Evolutionary conservation across 2,888 invertebrate genomes (phyloP).

Genomic region (Platycnemis pennipes): DNA sequence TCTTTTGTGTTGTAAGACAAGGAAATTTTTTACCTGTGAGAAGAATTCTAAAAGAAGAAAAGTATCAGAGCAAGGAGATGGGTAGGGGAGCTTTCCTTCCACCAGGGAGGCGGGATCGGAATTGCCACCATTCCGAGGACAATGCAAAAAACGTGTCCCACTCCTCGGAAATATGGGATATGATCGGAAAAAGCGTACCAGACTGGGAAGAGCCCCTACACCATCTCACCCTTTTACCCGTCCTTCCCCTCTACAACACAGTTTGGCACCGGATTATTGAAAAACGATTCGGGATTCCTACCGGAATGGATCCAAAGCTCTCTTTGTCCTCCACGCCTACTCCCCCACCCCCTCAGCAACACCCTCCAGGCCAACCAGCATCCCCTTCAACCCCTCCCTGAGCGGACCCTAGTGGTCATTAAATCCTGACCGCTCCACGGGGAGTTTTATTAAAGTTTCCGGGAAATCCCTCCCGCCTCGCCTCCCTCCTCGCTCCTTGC

Average conservation of each 20-base stretch:
- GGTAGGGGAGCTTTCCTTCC: too few species aligned
- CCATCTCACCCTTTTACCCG: background rate
- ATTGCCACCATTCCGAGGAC: background rate
- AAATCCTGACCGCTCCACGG: background rate
- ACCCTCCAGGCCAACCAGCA: background rate
- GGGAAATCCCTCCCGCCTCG: background rate
- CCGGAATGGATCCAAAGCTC: background rate
- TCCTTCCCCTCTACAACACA: background rate
- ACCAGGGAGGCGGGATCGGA: too few species aligned
- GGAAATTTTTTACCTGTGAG: too few species aligned
- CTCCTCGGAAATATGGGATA: background rate
- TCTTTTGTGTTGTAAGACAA: too few species aligned
- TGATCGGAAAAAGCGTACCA: background rate
- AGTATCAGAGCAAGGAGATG: too few species aligned
- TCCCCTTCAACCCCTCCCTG: background rate
- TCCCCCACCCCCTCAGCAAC: background rate
- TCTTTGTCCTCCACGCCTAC: background rate
- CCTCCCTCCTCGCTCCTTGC: background rate
- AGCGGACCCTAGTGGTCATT: background rate
- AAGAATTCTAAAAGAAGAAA: too few species aligned
- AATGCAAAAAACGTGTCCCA: slow-evolving; percentile 30
- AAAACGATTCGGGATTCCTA: slow-evolving; percentile 12
- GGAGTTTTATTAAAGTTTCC: slow-evolving; percentile 8
- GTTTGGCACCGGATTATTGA: slow-evolving; percentile 1
- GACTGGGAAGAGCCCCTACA: background rate